These are phyloP conservation scores for Pristionchus entomophagus DNA, from an alignment of 2,888 invertebrate species.

Conservation along the genomic window DNA sequence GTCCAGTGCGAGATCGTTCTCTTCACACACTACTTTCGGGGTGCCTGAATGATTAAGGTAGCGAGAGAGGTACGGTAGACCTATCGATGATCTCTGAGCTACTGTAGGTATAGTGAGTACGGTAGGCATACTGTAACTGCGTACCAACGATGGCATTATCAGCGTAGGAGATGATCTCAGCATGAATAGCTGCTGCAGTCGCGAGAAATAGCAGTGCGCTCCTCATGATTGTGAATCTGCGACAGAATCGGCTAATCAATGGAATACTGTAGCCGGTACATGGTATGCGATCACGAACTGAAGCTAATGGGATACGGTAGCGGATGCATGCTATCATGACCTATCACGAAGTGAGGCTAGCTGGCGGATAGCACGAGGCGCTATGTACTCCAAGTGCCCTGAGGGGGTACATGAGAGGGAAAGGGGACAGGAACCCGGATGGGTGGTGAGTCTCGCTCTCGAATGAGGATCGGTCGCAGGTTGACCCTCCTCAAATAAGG, in stretches of 20 bases:
- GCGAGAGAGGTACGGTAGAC: background rate
- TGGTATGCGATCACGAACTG: background rate
- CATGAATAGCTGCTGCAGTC: background rate
- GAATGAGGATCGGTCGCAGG: constrained; percentile 34
- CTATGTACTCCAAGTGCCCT: background rate
- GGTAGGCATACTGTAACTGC: background rate
- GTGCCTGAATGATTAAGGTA: constrained; percentile 59
- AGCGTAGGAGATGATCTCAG: constrained; percentile 41
- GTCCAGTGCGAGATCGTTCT: constrained; percentile 73
- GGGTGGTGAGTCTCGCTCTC: background rate
- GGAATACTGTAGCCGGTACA: background rate
- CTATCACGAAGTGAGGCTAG: background rate
- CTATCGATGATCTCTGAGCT: too few relatives aligned
- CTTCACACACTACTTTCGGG: constrained; percentile 74
- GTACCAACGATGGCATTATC: constrained; percentile 47
- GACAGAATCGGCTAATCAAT: background rate
- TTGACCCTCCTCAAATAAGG: constrained; percentile 43
- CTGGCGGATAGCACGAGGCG: background rate
- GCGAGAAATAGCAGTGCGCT: background rate
- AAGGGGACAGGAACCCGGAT: background rate
- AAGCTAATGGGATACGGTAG: background rate
- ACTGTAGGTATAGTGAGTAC: background rate
- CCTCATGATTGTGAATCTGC: too few relatives aligned
- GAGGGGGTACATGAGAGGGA: constrained; percentile 11
- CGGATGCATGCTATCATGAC: background rate